These are phyloP conservation scores for Poeciliopsis paucimaculata DNA, from an alignment of 2,797 vertebrate genomes.

Conservation along the genomic window DNA sequence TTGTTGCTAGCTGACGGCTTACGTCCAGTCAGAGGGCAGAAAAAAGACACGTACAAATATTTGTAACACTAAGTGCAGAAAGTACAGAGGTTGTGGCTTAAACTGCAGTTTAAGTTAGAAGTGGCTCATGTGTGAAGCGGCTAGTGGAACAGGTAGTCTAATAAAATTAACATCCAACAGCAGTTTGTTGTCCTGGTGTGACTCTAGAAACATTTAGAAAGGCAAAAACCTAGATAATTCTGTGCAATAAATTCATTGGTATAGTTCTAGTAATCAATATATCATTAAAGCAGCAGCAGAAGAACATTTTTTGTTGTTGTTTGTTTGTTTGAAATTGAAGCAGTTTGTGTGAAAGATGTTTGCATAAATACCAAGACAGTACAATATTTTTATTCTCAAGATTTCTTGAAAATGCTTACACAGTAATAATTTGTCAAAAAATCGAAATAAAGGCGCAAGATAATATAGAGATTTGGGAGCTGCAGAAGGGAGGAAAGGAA, in stretches of 20 bases:
- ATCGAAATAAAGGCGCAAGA: slow-evolving; percentile 34
- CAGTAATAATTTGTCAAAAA: slow-evolving; percentile 6
- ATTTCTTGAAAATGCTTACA: neutral
- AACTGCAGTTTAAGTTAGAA: neutral
- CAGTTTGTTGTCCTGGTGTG: neutral
- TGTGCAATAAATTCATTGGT: neutral
- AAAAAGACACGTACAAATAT: neutral
- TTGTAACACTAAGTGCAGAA: neutral
- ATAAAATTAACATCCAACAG: neutral
- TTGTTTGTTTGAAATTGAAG: neutral
- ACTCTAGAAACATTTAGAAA: neutral
- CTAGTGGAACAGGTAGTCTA: neutral
- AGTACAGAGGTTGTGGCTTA: neutral
- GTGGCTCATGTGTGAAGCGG: neutral
- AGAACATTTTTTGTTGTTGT: no score
- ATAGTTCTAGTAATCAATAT: neutral
- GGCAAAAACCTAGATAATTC: neutral
- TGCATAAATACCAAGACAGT: neutral
- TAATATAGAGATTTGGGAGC: neutral
- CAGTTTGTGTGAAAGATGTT: neutral
- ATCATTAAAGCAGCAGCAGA: neutral
- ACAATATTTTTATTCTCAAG: neutral
- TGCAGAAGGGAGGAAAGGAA: slow-evolving; percentile 21
- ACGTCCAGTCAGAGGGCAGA: neutral
- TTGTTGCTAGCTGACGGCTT: neutral